Evolutionary conservation across 2,797 vertebrate genomes (phyloP).

Genomic region (Calcarius lapponicus): DNA sequence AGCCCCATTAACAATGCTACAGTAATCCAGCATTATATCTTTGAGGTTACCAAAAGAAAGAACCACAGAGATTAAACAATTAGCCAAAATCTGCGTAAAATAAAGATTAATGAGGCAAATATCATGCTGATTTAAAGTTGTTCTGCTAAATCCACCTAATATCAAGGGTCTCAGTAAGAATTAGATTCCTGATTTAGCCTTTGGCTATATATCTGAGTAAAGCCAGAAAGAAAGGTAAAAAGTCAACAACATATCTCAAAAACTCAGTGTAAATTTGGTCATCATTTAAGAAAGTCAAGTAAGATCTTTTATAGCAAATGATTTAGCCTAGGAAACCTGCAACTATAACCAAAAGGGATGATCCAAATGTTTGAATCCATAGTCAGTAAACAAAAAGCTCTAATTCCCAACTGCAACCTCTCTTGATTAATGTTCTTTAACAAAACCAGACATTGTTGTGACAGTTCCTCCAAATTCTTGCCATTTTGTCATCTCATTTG

Average conservation of each 20-base stretch:
- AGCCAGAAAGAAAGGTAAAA: background rate
- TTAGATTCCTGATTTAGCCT: background rate
- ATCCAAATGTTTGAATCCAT: background rate
- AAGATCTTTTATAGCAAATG: background rate
- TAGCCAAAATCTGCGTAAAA: background rate
- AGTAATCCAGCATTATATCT: background rate
- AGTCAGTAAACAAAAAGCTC: background rate
- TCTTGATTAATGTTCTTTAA: background rate
- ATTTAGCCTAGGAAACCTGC: background rate
- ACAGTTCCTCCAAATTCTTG: background rate
- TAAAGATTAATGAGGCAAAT: background rate
- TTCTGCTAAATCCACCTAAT: background rate
- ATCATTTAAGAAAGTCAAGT: background rate
- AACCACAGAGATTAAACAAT: background rate
- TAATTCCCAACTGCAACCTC: background rate
- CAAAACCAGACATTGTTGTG: background rate
- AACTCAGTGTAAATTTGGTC: background rate
- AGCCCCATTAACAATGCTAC: background rate
- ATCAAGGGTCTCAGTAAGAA: background rate
- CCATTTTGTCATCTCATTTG: slow-evolving; percentile 8
- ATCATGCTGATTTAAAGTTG: background rate
- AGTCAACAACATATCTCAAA: background rate
- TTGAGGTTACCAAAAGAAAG: background rate
- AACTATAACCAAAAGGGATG: background rate
- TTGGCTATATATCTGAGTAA: background rate